Conservation (phyloP, 2,888 invertebrate species). For the Lobophora halterata region DNA sequence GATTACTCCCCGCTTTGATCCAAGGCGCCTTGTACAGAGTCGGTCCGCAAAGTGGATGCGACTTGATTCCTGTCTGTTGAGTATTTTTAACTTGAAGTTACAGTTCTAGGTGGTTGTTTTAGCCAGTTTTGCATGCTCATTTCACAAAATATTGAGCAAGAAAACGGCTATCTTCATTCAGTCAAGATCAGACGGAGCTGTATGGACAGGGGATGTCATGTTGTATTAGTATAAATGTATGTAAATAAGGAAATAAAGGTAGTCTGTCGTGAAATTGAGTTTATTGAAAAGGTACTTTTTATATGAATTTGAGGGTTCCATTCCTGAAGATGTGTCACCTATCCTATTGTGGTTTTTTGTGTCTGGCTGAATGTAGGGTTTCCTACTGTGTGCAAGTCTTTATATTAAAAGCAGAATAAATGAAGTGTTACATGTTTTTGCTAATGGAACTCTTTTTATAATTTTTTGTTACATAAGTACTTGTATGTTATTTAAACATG, state of each 20-base stretch:
- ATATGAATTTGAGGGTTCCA: slow-evolving; percentile 29
- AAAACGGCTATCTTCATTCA: not conserved
- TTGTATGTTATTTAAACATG: no score
- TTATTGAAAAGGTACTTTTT: slow-evolving; percentile 19
- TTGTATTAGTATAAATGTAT: slow-evolving; percentile 29
- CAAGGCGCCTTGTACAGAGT: slow-evolving; percentile 8
- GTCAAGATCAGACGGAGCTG: slow-evolving; percentile 9
- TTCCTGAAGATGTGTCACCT: no score
- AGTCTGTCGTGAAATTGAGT: slow-evolving; percentile 20
- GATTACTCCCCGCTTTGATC: slow-evolving; percentile 89
- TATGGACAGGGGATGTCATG: slow-evolving; percentile 13
- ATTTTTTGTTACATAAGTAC: no score
- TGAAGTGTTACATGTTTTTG: no score
- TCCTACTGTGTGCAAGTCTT: no score
- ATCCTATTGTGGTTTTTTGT: no score
- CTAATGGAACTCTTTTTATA: no score
- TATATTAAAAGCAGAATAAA: no score
- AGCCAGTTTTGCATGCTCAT: no score
- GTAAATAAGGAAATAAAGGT: slow-evolving; percentile 29
- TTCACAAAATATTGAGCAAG: no score
- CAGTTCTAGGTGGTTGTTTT: not conserved
- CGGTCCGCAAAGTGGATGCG: slow-evolving; percentile 20
- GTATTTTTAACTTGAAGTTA: no score
- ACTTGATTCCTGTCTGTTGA: slow-evolving; percentile 23
- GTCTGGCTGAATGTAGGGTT: no score